Evolutionary conservation across 2,113 vertebrate genomes (phyloP).

Genomic region (Poecile atricapillus): DNA sequence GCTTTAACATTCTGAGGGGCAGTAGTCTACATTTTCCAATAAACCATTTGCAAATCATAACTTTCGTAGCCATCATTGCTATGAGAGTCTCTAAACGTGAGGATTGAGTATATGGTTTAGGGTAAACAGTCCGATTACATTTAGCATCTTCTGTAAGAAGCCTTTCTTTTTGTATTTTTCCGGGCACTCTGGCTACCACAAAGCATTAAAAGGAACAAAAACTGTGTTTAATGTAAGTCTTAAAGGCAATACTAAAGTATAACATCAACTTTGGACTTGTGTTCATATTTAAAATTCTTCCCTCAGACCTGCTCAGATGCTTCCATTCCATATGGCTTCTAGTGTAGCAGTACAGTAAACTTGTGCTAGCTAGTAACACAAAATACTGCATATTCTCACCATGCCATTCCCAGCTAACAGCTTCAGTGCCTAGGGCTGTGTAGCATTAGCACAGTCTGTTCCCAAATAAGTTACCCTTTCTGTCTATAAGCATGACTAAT

Average conservation of each 20-base stretch:
- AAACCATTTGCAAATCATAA: neutral
- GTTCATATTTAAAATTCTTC: neutral
- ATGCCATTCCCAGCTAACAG: neutral
- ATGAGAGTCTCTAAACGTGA: neutral
- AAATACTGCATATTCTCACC: neutral
- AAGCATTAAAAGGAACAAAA: neutral
- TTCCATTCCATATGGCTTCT: neutral
- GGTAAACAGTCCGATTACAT: neutral
- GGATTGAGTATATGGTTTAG: neutral
- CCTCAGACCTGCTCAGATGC: neutral
- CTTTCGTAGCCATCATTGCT: neutral
- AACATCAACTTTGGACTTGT: neutral
- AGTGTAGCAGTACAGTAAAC: neutral
- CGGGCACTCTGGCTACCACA: neutral
- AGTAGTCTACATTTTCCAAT: neutral
- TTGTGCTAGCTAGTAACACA: neutral
- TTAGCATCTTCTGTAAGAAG: neutral
- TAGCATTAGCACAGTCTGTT: conserved; percentile 6
- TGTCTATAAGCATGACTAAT: neutral
- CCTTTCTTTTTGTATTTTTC: neutral
- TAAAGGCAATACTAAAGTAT: neutral
- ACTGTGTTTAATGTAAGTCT: neutral
- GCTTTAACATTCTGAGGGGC: neutral
- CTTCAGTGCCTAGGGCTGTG: neutral
- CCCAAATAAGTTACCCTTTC: neutral